Evolutionary conservation across 1,140 invertebrate genomes (phyloP), one percentile per base, ranked within the genome.

Genomic region (Platorchestia sp.): DNA sequence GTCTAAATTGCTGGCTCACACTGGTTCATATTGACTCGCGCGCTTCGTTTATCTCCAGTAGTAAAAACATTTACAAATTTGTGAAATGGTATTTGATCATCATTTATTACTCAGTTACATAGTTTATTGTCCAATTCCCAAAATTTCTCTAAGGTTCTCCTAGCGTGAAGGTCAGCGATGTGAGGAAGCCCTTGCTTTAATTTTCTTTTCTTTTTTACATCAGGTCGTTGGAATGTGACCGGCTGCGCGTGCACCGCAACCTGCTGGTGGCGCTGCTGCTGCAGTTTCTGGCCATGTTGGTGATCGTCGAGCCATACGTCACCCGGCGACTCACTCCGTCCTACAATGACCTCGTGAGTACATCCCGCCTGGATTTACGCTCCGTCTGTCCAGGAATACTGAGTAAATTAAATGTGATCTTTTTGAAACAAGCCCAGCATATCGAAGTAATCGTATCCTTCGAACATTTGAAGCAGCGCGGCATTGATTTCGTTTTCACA

Each of bases 221-320:
- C 43, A 95, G 95, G 86, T 95, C 95, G 43, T 59, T 95, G 95
- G 53, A 95, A 41, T 95, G 95, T 42, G 95, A 95, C 95, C 95
- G 95, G 6, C 45, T 95, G 43, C 1, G 86, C 36, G 95, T 95
- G 6, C 95, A 95, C 95, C 10, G 95, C 16, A 95, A 95, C 53
- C 95, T 95, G 47, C 16, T 95, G 44, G 53, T 59, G 44, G 95
- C 95, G 16, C 95, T 95, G 44, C 95, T 95, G 44, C 41, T 95
- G 53, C 95, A 86, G 45, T 95, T 95, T 41, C n/a, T 75, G 36
- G 95, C 86, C 95, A 86, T 86, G 44, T 7, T 95, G 16, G 44
- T 95, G 45, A 86, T 95, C 95, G 86, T 86, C 42, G 95, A 95
- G 53, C 95, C 95, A 7, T 95, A 86, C 86, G 59, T 95, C 95